Evolutionary conservation across 1,140 invertebrate species (phyloP).

Genomic region (Rhopalosiphum padi): DNA sequence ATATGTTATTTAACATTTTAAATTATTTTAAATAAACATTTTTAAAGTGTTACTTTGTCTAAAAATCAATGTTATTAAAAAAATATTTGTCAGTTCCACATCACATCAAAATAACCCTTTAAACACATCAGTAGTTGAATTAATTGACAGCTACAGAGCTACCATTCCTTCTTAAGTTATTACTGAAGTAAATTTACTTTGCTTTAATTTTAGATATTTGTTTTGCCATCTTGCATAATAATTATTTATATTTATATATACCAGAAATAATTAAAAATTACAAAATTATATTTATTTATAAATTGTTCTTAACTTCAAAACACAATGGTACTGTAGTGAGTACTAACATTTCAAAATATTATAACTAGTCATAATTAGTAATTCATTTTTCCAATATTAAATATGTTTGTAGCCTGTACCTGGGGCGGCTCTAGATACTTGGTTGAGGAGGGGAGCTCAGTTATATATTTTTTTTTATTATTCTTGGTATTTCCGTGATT

Average conservation of each 20-base stretch:
- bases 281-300: neutral
- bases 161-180: neutral
- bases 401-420: neutral
- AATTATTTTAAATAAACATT: neutral
- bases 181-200: neutral
- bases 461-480: too few species aligned
- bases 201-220: neutral
- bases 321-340: too few species aligned
- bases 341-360: neutral
- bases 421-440: too few species aligned
- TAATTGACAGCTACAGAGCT: too few species aligned
- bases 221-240: neutral
- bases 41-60: neutral
- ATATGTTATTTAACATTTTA: neutral
- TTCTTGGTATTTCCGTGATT: too few species aligned
- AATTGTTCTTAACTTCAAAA: too few species aligned
- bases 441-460: too few species aligned
- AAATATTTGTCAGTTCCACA: neutral
- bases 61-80: neutral
- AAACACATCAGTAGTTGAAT: neutral
- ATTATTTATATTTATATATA: neutral
- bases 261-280: neutral
- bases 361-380: too few species aligned
- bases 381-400: neutral
- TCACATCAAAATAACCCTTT: neutral